Conservation (phyloP, 30 jellyfish, hydroid and myxozoan species). For the Chrysaora quinquecirrha region DNA sequence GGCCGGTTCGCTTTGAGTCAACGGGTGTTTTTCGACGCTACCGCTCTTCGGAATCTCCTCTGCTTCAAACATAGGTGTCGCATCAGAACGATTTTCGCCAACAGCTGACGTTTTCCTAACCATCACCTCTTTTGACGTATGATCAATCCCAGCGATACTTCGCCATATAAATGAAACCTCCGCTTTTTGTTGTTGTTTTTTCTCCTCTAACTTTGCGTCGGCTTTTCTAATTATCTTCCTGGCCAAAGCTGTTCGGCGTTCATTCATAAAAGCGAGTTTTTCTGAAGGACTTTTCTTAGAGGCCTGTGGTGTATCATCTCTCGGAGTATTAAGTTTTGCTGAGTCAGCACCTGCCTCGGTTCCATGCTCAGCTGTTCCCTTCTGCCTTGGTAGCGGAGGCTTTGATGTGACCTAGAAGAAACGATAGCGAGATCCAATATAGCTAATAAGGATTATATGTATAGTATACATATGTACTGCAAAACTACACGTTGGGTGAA, state of each 20-base stretch:
- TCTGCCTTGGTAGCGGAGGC: slow-evolving; percentile 26
- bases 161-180: background rate
- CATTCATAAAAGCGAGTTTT: background rate
- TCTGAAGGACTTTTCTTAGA: background rate
- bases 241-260: background rate
- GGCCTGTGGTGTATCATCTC: background rate
- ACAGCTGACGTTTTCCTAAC: background rate
- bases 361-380: background rate
- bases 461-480: background rate
- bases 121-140: background rate
- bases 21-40: background rate
- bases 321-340: background rate
- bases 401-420: slow-evolving; percentile 17
- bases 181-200: background rate
- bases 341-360: background rate
- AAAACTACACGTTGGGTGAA: too few relatives aligned
- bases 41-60: background rate
- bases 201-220: background rate
- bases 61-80: background rate
- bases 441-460: background rate
- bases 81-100: background rate
- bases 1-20: too few relatives aligned
- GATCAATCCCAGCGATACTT: slow-evolving; percentile 1
- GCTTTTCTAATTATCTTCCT: slow-evolving; percentile 22
- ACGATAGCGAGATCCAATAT: background rate